Conservation (phyloP, 1,140 invertebrate genomes). For the Brachystomella parvula region DNA sequence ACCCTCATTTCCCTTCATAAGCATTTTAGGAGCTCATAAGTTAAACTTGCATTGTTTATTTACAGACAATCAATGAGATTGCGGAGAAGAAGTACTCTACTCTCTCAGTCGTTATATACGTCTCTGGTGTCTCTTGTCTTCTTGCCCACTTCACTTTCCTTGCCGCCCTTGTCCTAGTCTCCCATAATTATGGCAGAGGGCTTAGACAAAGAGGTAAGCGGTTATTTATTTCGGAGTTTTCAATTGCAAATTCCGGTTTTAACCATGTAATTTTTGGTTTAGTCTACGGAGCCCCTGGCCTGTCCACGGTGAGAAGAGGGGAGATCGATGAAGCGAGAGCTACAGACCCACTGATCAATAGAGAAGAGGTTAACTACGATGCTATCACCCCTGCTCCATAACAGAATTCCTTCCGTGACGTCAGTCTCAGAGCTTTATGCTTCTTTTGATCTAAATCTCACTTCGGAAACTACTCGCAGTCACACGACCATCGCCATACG, state of each 20-base stretch:
- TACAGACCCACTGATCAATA: not conserved
- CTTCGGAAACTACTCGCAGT: too few species aligned
- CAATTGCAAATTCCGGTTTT: too few species aligned
- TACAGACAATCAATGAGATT: not conserved
- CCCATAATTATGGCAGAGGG: conserved; percentile 28
- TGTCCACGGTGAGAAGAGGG: not conserved
- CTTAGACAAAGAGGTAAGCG: conserved; percentile 20
- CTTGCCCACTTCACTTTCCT: conserved; percentile 28
- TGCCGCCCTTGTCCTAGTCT: conserved; percentile 14
- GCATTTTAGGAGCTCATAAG: not conserved
- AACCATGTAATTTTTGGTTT: not conserved
- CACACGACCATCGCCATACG: too few species aligned
- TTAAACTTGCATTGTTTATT: conserved; percentile 2
- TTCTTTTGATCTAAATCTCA: too few species aligned
- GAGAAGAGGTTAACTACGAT: not conserved
- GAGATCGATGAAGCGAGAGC: not conserved
- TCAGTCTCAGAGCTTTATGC: too few species aligned
- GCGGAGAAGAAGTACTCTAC: not conserved
- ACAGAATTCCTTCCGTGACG: too few species aligned
- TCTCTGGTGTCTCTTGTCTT: conserved; percentile 16
- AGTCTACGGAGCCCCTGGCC: conserved; percentile 17
- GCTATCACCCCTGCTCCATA: conserved; percentile 2
- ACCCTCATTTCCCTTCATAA: not conserved
- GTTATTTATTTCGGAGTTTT: not conserved
- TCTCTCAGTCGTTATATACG: conserved; percentile 12